Evolutionary conservation across 35 echinoderm and acorn worm species (phyloP).

Genomic region (Acanthaster planci): DNA sequence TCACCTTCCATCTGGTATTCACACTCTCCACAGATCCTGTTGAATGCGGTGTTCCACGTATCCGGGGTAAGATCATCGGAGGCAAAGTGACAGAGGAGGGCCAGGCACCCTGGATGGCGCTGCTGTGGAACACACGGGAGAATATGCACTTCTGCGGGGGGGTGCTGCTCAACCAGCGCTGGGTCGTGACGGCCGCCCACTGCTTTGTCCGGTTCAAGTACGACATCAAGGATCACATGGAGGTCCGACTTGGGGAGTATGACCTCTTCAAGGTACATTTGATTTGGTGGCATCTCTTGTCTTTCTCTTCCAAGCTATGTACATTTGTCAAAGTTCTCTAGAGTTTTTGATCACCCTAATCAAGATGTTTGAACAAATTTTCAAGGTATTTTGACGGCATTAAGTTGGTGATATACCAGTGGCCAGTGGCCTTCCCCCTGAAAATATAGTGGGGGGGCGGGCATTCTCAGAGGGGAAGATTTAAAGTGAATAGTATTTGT

Average conservation of each 20-base stretch:
- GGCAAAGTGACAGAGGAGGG: constrained; percentile 64
- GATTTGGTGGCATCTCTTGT: too few species aligned
- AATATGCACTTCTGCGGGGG: constrained; percentile 73
- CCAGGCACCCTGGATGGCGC: constrained; percentile 75
- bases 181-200: constrained; percentile 85
- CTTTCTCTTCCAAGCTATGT: too few species aligned
- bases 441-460: too few species aligned
- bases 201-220: constrained; percentile 43
- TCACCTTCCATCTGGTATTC: not conserved
- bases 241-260: constrained; percentile 54
- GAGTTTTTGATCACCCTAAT: too few species aligned
- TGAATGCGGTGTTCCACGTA: constrained; percentile 52
- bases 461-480: too few species aligned
- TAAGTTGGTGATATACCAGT: too few species aligned
- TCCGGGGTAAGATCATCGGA: constrained; percentile 68
- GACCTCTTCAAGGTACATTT: constrained; percentile 34
- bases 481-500: too few species aligned
- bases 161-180: constrained; percentile 69
- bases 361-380: too few species aligned
- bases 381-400: too few species aligned
- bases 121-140: constrained; percentile 58
- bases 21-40: constrained; percentile 25
- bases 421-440: too few species aligned
- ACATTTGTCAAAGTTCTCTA: too few species aligned
- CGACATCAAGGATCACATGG: constrained; percentile 1